Evolutionary conservation across 2,797 vertebrate species (phyloP), one percentile per base, ranked within the genome.

Genomic region (Pachyuromys duprasi): DNA sequence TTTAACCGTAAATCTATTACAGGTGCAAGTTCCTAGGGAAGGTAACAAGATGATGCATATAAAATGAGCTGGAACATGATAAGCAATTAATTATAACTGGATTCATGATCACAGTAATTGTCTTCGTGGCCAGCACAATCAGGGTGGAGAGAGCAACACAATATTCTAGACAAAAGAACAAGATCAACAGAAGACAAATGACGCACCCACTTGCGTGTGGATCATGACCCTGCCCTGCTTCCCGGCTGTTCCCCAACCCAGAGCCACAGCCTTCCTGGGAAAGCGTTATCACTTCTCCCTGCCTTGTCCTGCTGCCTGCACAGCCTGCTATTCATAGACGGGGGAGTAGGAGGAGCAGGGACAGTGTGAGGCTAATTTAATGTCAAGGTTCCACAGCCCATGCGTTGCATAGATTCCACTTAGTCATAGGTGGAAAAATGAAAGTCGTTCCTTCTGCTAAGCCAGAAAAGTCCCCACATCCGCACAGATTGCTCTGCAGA

Each of bases 261-360:
- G 78, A 82, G 92, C 74, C 81, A 39, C 62, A n/a, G 82, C 26
- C 79, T 93, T 39, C 80, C 13, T 0, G 0, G 89, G 18, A 14
- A 90, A 89, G n/a, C 2, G n/a, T 22, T 86, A 86, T 91, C 93
- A 79, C 31, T 93, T 78, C 92, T 33, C 90, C 94, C 93, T 90
- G 96, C 81, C 90, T 91, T 83, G 78, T 95, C 83, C 93, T 89
- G 86, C 95, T 86, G 90, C 93, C 62, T 89, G 67, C 84, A 93
- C 4, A 89, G 67, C 87, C 93, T 94, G 49, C 95, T 96, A 96
- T 96, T 97, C 97, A 97, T 95, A 97, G 97, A 78, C 62, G 8
- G n/a, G 60, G 57, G 82, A 91, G 95, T 96, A 57, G 97, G 97
- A 95, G 83, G 86, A 91, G 79, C 20, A 89, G 90, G 96, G 92